A percentile compares a stretch with the other conserved stretches of the same genome.
phyloP scores from a whole-genome alignment of 2,797 vertebrate species.

The Pogonophryne albipinna region DNA sequence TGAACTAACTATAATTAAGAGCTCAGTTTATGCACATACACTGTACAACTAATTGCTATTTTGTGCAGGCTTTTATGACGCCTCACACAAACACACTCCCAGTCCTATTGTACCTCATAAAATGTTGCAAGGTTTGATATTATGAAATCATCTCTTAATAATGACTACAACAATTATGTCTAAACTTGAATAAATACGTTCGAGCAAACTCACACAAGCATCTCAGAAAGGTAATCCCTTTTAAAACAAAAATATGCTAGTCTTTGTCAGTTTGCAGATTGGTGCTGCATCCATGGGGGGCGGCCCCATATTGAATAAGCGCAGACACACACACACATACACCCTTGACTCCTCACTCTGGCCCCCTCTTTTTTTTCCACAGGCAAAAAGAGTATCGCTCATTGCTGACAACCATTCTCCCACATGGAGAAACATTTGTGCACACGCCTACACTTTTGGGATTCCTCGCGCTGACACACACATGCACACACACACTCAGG shows the following conservation, averaged over 20 bases:
- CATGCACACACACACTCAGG: no score
- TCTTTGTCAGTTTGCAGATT: constrained; percentile 2
- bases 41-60: constrained; percentile 28
- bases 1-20: constrained; percentile 40
- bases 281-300: background rate
- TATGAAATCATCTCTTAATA: constrained; percentile 27
- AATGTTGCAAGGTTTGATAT: constrained; percentile 23
- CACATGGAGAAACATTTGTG: constrained; percentile 31
- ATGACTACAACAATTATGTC: constrained; percentile 15
- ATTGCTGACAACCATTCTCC: constrained; percentile 22
- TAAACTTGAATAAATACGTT: background rate
- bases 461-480: background rate
- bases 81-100: background rate
- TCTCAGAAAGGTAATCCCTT: background rate
- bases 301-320: constrained; percentile 4
- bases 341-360: background rate
- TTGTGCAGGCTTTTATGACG: constrained; percentile 2
- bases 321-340: background rate
- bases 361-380: background rate
- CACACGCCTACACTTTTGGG: constrained; percentile 21
- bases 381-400: constrained; percentile 21
- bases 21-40: constrained; percentile 21
- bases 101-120: background rate
- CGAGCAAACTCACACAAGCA: background rate
- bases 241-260: constrained; percentile 1